Conservation (phyloP, 64 coral and sea anemone genomes). For the Dendrophyllia cribrosa region DNA sequence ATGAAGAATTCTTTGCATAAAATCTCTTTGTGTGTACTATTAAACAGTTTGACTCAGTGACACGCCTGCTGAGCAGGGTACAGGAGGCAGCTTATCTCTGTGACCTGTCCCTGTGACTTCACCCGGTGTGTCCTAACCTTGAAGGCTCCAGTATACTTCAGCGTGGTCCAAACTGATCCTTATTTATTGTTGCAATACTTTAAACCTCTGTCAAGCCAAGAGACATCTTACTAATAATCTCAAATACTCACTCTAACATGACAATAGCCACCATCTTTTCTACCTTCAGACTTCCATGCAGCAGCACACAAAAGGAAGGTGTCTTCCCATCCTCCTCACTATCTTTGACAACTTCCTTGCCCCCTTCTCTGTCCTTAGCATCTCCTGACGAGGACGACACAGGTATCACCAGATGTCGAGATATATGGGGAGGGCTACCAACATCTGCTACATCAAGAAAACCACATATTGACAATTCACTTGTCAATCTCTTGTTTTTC, state of each 20-base stretch:
- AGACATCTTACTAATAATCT: too few relatives aligned
- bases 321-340: conserved; percentile 90
- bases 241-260: conserved; percentile 86
- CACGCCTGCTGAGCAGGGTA: too few relatives aligned
- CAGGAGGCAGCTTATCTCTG: too few relatives aligned
- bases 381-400: not conserved
- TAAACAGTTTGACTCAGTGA: too few relatives aligned
- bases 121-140: too few relatives aligned
- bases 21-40: too few relatives aligned
- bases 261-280: conserved; percentile 99
- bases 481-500: conserved; percentile 83
- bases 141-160: too few relatives aligned
- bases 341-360: conserved; percentile 47
- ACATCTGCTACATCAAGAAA: conserved; percentile 91
- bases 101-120: too few relatives aligned
- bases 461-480: conserved; percentile 95
- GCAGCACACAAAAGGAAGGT: conserved; percentile 97
- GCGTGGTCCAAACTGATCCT: too few relatives aligned
- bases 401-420: conserved; percentile 91
- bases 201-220: too few relatives aligned
- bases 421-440: conserved; percentile 81
- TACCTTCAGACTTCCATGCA: conserved; percentile 97
- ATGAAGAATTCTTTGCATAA: too few relatives aligned
- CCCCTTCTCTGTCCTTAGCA: conserved; percentile 15
- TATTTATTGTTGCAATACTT: too few relatives aligned